Evolutionary conservation across 1,140 invertebrate species (phyloP).

Genomic region (Acromyrmex heyeri): DNA sequence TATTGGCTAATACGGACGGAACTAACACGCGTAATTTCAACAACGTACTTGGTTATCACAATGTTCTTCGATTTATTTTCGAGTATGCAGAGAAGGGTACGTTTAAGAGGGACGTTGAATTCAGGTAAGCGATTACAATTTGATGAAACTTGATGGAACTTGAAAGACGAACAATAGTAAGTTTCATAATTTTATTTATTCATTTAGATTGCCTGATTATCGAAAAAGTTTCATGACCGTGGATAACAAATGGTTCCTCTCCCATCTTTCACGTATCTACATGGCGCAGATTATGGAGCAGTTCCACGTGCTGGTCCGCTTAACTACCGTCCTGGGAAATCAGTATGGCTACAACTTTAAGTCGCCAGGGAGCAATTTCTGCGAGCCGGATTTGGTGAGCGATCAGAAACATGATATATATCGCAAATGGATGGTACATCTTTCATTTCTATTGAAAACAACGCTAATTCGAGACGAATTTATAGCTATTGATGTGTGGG

Average conservation of each 20-base stretch:
- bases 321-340: constrained; percentile 96
- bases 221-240: constrained; percentile 90
- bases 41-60: constrained; percentile 76
- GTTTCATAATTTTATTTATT: neutral
- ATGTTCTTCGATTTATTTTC: constrained; percentile 78
- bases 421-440: constrained; percentile 3
- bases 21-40: constrained; percentile 64
- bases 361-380: constrained; percentile 71
- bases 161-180: neutral
- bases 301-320: constrained; percentile 95
- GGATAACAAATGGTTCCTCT: constrained; percentile 87
- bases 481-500: constrained; percentile 74
- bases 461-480: constrained; percentile 19
- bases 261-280: constrained; percentile 91
- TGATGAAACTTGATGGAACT: neutral
- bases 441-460: constrained; percentile 41
- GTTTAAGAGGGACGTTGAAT: constrained; percentile 86
- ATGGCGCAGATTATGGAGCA: constrained; percentile 94
- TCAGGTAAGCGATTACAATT: constrained; percentile 83
- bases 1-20: constrained; percentile 85
- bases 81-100: constrained; percentile 79
- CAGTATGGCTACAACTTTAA: constrained; percentile 90
- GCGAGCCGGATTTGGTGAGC: constrained; percentile 76
- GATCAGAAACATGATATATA: neutral
- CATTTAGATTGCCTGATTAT: constrained; percentile 92